These are phyloP conservation scores for Tamias sibiricus DNA, from an alignment of 2,113 vertebrate species.

Conservation along the genomic window DNA sequence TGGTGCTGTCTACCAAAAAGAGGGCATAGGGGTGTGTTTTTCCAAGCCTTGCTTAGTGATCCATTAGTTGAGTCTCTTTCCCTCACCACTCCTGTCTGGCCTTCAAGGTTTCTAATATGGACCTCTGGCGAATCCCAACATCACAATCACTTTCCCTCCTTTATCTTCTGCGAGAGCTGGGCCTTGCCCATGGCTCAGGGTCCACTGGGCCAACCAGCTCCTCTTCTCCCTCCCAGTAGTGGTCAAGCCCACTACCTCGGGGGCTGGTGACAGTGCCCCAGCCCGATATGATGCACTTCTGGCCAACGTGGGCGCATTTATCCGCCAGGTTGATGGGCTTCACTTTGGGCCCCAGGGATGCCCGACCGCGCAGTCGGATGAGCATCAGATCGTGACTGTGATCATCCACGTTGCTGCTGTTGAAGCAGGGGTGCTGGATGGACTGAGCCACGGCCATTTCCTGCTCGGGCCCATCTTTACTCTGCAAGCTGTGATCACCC, in stretches of 20 bases:
- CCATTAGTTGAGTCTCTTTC: background rate
- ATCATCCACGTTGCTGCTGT: background rate
- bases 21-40: background rate
- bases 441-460: conserved; percentile 72
- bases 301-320: conserved; percentile 79
- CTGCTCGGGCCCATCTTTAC: conserved; percentile 79
- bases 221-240: background rate
- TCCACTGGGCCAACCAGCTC: background rate
- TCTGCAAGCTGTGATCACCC: conserved; percentile 82
- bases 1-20: background rate
- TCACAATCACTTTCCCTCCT: background rate
- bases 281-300: conserved; percentile 84
- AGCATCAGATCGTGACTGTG: conserved; percentile 79
- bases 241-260: conserved; percentile 53
- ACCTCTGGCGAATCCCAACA: background rate
- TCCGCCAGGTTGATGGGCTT: conserved; percentile 79
- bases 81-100: background rate
- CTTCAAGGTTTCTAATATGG: background rate
- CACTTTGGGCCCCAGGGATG: conserved; percentile 70
- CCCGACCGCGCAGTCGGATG: conserved; percentile 70
- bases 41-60: background rate
- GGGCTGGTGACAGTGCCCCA: conserved; percentile 83
- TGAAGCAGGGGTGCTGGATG: conserved; percentile 84
- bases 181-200: background rate
- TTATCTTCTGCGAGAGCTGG: background rate